Conservation (phyloP, 2,797 vertebrate species). For the Tadarida brasiliensis region DNA sequence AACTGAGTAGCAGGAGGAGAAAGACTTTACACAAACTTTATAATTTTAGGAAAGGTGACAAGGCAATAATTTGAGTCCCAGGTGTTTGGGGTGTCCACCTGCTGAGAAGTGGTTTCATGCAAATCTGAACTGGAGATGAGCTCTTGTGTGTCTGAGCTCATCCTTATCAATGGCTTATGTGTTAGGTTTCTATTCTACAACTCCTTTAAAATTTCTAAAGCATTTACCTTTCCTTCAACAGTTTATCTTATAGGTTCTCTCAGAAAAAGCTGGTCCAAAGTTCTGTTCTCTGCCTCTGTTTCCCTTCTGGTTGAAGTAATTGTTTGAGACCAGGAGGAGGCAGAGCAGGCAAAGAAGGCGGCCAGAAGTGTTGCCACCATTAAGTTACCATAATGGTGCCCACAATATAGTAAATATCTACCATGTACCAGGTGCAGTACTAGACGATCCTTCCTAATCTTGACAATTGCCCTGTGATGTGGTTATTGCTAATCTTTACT, state of each 20-base stretch:
- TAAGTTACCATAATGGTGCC: rapidly evolving
- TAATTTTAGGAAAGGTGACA: background rate
- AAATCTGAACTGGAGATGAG: background rate
- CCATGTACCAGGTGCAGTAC: too few relatives aligned
- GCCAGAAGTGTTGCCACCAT: background rate
- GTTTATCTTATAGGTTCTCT: background rate
- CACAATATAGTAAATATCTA: background rate
- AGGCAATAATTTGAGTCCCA: background rate
- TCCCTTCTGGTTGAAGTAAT: background rate
- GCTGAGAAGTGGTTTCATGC: background rate
- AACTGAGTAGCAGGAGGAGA: background rate
- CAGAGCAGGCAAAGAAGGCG: background rate
- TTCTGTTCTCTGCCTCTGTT: background rate
- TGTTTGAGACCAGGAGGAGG: background rate
- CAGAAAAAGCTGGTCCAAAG: background rate
- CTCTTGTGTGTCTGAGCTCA: background rate
- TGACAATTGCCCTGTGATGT: background rate
- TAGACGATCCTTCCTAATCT: background rate
- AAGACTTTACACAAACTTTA: background rate
- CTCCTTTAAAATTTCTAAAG: background rate
- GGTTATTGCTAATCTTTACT: background rate
- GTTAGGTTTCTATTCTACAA: background rate
- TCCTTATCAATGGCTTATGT: background rate
- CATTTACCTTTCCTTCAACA: background rate
- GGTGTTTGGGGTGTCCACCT: background rate